Evolutionary conservation across 1,140 invertebrate genomes (phyloP), one percentile per base, ranked within the genome.

Genomic region (Cyclargus thomasi): DNA sequence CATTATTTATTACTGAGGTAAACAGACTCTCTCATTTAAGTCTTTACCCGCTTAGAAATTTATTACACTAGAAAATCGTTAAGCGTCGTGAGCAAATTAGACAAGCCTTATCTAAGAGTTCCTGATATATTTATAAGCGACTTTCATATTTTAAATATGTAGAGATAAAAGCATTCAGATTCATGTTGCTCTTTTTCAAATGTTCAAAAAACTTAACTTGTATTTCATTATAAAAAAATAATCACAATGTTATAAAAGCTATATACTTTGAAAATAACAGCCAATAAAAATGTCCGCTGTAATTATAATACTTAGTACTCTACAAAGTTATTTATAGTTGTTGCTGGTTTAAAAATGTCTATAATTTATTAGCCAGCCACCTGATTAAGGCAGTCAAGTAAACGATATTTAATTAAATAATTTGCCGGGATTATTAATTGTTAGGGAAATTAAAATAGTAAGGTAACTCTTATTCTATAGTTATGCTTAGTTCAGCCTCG

Each of bases 321-420:
- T 39, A 39, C 36, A 39, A 57, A 57, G 17, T 10, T 57, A 57
- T 57, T 57, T 57, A 57, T 57, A 57, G 55, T 20, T 18, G 18
- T 16, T 8, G 55, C 55, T 21, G 29, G 11, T 29, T 23, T 7
- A 16, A 7, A 29, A 23, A 22, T 29, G 62, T 63, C 59, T 21
- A 36, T 23, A 63, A 29, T 63, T 63, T 29, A 29, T 29, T 62
- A 10, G 6, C n/a, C 22, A 63, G 7, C 55, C 55, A 7, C 1
- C 17, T 57, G 6, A 57, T 57, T 57, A 18, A 57, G 18, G 18
- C 55, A 57, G 55, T 18, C 55, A 57, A 6, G 55, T 57, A 57
- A 57, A 57, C 21, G 55, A 18, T 18, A 57, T 20, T 20, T 17
- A 7, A 55, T 55, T 57, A 7, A 57, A 20, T 53, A n/a, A 53